These are phyloP conservation scores for Drosophila tropicalis DNA, from an alignment of 1,140 invertebrate species.

Conservation along the genomic window DNA sequence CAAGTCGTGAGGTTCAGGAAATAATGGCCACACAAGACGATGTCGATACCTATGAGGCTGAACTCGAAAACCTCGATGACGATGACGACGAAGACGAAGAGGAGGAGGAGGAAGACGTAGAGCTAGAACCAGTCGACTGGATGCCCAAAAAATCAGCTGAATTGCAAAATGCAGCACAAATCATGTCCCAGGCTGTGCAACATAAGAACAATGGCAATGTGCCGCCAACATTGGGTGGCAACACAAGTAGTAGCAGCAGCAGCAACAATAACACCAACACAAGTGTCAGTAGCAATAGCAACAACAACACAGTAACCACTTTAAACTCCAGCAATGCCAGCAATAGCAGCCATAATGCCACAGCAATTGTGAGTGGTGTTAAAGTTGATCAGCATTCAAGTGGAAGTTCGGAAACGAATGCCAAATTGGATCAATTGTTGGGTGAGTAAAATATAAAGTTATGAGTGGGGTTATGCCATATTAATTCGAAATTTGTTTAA, in stretches of 20 bases:
- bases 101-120: conserved; percentile 51
- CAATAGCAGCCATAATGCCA: conserved; percentile 33
- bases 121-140: conserved; percentile 36
- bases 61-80: conserved; percentile 61
- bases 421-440: conserved; percentile 71
- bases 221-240: conserved; percentile 57
- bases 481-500: background rate
- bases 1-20: conserved; percentile 93
- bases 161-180: conserved; percentile 75
- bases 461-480: background rate
- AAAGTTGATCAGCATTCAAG: conserved; percentile 24
- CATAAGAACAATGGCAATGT: conserved; percentile 72
- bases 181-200: conserved; percentile 76
- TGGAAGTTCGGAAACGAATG: conserved; percentile 51
- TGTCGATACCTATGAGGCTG: conserved; percentile 60
- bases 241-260: conserved; percentile 34
- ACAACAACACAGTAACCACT: conserved; percentile 23
- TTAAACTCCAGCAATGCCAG: conserved; percentile 19
- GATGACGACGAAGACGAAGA: conserved; percentile 56
- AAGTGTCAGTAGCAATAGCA: conserved; percentile 47
- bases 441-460: conserved; percentile 36
- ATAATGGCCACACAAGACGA: conserved; percentile 87
- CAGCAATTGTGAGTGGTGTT: background rate
- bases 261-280: conserved; percentile 48
- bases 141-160: conserved; percentile 69